Evolutionary conservation across 2,888 invertebrate genomes (phyloP).

Genomic region (Crioceris asparagi): DNA sequence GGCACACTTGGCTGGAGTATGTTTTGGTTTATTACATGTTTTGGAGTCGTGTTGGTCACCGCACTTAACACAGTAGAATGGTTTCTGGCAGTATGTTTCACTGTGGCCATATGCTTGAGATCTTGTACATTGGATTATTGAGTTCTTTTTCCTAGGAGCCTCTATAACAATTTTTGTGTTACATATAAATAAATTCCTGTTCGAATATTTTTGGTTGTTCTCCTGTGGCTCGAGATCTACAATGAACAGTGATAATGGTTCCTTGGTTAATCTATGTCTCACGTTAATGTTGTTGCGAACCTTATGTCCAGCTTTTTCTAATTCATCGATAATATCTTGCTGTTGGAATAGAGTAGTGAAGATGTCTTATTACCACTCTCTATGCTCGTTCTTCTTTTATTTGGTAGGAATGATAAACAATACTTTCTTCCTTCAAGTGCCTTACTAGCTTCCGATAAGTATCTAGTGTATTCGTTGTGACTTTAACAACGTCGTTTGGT

Average conservation of each 20-base stretch:
- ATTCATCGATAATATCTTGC: constrained; percentile 1
- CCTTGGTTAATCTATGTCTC: constrained; percentile 2
- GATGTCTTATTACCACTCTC: constrained; percentile 1
- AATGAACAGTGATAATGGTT: constrained; percentile 4
- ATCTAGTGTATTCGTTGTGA: background rate
- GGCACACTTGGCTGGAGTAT: constrained; percentile 5
- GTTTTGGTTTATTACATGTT: constrained; percentile 4
- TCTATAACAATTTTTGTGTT: constrained; percentile 2
- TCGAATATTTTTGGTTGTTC: background rate
- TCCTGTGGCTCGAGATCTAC: background rate
- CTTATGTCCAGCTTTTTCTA: constrained; percentile 1
- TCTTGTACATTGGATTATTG: constrained; percentile 5
- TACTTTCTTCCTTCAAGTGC: background rate
- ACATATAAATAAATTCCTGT: background rate
- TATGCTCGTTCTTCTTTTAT: constrained; percentile 3
- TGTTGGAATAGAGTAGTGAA: constrained; percentile 2
- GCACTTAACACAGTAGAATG: constrained; percentile 8
- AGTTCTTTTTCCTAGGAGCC: constrained; percentile 1
- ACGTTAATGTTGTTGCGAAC: constrained; percentile 2
- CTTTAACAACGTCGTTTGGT: constrained; percentile 2
- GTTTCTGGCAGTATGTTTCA: constrained; percentile 4
- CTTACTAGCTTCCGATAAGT: constrained; percentile 3
- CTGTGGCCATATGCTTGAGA: constrained; percentile 5
- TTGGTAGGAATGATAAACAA: background rate
- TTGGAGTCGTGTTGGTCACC: constrained; percentile 4